A percentile compares a stretch with the other conserved stretches of the same genome.
Conservation (phyloP, 2,797 vertebrate species). For the Nothura maculosa region DNA sequence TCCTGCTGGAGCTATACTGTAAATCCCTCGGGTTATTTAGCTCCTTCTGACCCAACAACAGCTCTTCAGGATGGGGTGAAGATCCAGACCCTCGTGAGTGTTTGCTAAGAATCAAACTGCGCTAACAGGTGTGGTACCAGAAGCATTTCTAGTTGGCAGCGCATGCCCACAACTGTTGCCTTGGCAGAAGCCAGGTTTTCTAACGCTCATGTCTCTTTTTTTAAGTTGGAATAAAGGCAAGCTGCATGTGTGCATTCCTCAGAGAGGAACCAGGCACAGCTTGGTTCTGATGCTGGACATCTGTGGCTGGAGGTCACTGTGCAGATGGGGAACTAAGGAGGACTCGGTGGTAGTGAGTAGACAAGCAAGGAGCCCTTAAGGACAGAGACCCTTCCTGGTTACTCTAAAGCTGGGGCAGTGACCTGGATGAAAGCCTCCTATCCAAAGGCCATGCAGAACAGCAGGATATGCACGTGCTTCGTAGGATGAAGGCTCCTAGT, state of each 20-base stretch:
- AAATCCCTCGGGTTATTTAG: background rate
- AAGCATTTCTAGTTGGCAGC: background rate
- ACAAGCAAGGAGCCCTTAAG: no score
- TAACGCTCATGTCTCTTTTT: background rate
- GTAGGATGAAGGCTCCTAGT: background rate
- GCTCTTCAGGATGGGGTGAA: background rate
- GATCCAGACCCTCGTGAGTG: background rate
- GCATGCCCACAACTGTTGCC: background rate
- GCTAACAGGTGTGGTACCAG: background rate
- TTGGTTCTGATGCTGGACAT: background rate
- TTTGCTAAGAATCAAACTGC: background rate
- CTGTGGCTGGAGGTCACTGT: background rate
- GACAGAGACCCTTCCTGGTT: no score
- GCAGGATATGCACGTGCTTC: background rate
- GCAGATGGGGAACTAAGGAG: no score
- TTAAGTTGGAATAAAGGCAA: background rate
- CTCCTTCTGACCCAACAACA: background rate
- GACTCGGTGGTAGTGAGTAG: no score
- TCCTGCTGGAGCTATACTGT: background rate
- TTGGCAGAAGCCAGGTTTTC: background rate
- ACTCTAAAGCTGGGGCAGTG: background rate
- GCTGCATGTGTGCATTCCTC: background rate
- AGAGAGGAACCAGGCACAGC: background rate
- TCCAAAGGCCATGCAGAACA: rapidly evolving
- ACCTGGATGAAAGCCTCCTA: background rate